These are phyloP conservation scores for Corythornis leucogaster DNA, from an alignment of 2,797 vertebrate species.

Conservation along the genomic window DNA sequence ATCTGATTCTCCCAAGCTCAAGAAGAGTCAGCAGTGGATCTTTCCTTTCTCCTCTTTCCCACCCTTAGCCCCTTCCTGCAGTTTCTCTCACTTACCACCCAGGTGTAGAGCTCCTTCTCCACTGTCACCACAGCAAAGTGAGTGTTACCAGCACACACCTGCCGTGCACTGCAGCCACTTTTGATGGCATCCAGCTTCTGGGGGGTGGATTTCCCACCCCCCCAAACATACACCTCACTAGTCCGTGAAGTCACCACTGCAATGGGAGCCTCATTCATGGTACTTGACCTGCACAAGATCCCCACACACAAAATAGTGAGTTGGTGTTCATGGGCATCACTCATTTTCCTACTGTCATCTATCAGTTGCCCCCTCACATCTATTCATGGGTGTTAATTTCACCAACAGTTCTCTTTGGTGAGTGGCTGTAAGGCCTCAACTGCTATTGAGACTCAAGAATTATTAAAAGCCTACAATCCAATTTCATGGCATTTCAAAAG, in stretches of 20 bases:
- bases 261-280: conserved; percentile 89
- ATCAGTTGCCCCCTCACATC: background rate
- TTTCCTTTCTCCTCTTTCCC: background rate
- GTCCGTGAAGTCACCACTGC: conserved; percentile 97
- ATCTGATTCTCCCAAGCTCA: background rate
- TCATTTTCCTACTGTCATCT: background rate
- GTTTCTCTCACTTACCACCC: conserved; percentile 90
- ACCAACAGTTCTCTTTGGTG: background rate
- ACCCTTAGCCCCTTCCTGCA: background rate
- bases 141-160: conserved; percentile 97
- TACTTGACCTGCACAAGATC: conserved; percentile 84
- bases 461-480: background rate
- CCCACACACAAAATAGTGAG: conserved; percentile 39
- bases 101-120: conserved; percentile 98
- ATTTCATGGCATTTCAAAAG: background rate
- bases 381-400: background rate
- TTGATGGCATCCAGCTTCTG: conserved; percentile 98
- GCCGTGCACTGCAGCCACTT: conserved; percentile 93
- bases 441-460: background rate
- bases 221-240: conserved; percentile 98
- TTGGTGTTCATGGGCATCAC: background rate
- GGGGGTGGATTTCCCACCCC: conserved; percentile 96
- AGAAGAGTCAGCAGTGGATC: accelerated
- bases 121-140: conserved; percentile 99
- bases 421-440: background rate